These are phyloP conservation scores for Allenopithecus nigroviridis DNA, from an alignment of 2,797 vertebrate genomes.

Conservation along the genomic window DNA sequence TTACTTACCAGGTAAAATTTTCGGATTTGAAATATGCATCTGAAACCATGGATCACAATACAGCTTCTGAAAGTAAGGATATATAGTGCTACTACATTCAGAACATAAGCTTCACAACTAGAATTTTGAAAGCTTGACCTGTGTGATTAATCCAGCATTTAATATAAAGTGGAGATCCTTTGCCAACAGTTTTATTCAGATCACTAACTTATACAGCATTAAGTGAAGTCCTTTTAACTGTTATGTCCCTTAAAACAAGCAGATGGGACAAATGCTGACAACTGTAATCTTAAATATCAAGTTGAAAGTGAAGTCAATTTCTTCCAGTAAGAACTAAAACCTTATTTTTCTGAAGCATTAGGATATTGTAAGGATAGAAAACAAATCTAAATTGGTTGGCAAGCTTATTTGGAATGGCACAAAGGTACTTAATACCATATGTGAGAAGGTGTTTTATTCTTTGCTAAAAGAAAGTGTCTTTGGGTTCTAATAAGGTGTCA, in stretches of 20 bases:
- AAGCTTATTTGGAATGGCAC: background rate
- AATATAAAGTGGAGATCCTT: background rate
- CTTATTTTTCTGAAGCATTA: conserved; percentile 28
- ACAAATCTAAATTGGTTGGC: conserved; percentile 27
- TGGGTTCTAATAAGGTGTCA: background rate
- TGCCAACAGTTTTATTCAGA: background rate
- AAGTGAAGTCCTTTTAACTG: conserved; percentile 10
- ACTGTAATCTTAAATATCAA: conserved; percentile 27
- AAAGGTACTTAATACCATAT: background rate
- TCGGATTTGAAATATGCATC: background rate
- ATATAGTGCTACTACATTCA: background rate
- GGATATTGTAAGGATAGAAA: conserved; percentile 21
- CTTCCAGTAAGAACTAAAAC: conserved; percentile 36
- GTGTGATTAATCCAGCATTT: background rate
- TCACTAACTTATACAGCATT: background rate
- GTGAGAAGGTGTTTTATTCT: background rate
- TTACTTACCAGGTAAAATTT: background rate
- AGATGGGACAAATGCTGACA: background rate
- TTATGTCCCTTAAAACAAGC: background rate
- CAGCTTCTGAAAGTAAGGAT: background rate
- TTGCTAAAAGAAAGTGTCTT: background rate
- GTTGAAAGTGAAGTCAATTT: conserved; percentile 36
- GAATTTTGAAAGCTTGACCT: background rate
- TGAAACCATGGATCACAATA: background rate
- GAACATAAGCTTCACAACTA: background rate